Percentiles rank a stretch among this genome's conserved stretches.
Conservation (phyloP, 1,140 invertebrate genomes). For the Mycetomoellerius zeteki region DNA sequence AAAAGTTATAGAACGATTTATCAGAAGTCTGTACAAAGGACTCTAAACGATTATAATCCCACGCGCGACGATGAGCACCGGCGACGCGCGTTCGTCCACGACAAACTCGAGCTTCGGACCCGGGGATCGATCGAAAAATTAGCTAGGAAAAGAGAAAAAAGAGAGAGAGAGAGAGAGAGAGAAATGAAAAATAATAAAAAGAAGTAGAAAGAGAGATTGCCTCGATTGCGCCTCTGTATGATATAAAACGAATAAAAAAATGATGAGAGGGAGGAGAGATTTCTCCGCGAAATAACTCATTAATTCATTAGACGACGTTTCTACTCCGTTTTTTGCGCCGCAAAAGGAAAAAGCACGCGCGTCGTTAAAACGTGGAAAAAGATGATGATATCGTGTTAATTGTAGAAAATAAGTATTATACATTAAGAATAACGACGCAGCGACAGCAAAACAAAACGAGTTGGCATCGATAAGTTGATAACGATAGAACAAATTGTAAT, state of each 20-base stretch:
- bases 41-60: conserved; percentile 74
- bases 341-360: not conserved
- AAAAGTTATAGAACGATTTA: conserved; percentile 63
- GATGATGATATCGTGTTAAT: conserved; percentile 9
- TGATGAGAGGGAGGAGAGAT: not conserved
- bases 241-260: conserved; percentile 10
- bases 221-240: conserved; percentile 23
- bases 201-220: not conserved
- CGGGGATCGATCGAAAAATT: conserved; percentile 35
- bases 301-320: conserved; percentile 38
- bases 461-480: not conserved
- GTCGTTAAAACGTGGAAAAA: not conserved
- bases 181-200: conserved; percentile 3
- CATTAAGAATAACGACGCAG: conserved; percentile 10
- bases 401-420: conserved; percentile 23
- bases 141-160: conserved; percentile 18
- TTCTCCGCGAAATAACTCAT: conserved; percentile 25
- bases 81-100: conserved; percentile 68
- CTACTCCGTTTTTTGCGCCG: not conserved
- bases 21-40: conserved; percentile 72
- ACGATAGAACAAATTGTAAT: too few species aligned
- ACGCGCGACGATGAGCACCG: conserved; percentile 44
- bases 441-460: not conserved
- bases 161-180: conserved; percentile 18
- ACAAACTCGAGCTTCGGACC: conserved; percentile 53